A percentile compares a stretch with the other conserved stretches of the same genome.
Conservation (phyloP, 2,797 vertebrate species). For the Sebastes alutus region DNA sequence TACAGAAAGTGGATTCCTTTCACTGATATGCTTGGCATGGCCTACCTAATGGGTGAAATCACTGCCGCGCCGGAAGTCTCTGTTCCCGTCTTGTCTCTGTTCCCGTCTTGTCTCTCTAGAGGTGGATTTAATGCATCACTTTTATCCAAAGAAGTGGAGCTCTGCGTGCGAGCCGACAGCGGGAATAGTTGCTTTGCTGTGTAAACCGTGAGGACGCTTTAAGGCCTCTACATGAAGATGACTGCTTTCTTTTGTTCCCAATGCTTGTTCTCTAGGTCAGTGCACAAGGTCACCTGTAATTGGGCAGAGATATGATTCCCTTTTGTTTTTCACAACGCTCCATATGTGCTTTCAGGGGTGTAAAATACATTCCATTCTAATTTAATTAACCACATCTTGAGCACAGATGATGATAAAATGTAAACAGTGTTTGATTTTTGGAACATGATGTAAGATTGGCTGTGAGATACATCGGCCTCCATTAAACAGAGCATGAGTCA, state of each 20-base stretch:
- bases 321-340: constrained; percentile 17
- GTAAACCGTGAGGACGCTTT: not conserved
- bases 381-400: constrained; percentile 51
- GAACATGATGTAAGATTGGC: not conserved
- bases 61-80: constrained; percentile 36
- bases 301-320: constrained; percentile 4
- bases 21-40: constrained; percentile 57
- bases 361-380: constrained; percentile 28
- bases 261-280: constrained; percentile 38
- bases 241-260: constrained; percentile 7
- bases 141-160: constrained; percentile 19
- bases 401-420: constrained; percentile 38
- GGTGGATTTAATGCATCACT: constrained; percentile 33
- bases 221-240: not conserved
- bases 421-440: constrained; percentile 23
- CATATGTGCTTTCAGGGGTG: constrained; percentile 22
- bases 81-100: constrained; percentile 34
- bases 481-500: constrained; percentile 31
- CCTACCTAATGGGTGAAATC: constrained; percentile 46
- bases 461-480: constrained; percentile 10
- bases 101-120: constrained; percentile 23
- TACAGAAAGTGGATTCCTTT: constrained; percentile 46
- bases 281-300: not conserved
- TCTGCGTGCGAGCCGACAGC: not conserved
- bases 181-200: constrained; percentile 8